Base-by-base conservation (phyloP, 2,113 vertebrate genomes). In the Tragelaphus scriptus region DNA sequence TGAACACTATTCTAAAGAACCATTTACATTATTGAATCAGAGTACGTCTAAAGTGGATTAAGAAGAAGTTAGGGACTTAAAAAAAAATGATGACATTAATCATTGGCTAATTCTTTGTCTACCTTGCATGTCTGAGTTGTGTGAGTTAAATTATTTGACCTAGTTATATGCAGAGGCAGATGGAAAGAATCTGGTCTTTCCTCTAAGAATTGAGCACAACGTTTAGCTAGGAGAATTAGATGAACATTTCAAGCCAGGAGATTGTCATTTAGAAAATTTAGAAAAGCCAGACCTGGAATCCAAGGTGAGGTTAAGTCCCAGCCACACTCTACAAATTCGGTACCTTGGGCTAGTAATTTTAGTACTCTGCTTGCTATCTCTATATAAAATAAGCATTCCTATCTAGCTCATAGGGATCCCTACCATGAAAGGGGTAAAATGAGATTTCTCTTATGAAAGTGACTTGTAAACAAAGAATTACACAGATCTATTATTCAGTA, bases 261-360 rank as follows among this genome's bases (percentile, higher is more conserved):
- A 88, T 8, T 55, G 19, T 36, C 75, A 85, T 85, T 94, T 96
- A 90, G 91, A 53, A 95, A 95, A 94, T 96, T 79, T 44, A 77
- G 71, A 77, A 77, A 44, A 85, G 30, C 25, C 25, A 71, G 68
- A 79, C 51, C 81, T 59, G 36, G 36, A 90, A 94, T 80, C 68
- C n/a, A 4, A 86, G 63, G 14, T 40, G 26, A 94, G 17, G 8
- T 40, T 49, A 49, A 94, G 36, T 15, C 40, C 51, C 59, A 85
- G 25, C 30, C 55, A 14, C 16, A 23, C 51, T 36, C n/a, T 17
- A 53, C 44, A 77, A 71, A 71, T 40, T 82, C 40, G 2, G 25
- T 81, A 28, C 21, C 11, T 92, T 59, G 40, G 53, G 14, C 55
- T 26, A 82, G 17, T 85, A 10, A 91, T 40, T 65, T 81, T 16